Evolutionary conservation across 2,888 invertebrate species (phyloP), one percentile per base, ranked within the genome.

Genomic region (Pilophorus perplexus): DNA sequence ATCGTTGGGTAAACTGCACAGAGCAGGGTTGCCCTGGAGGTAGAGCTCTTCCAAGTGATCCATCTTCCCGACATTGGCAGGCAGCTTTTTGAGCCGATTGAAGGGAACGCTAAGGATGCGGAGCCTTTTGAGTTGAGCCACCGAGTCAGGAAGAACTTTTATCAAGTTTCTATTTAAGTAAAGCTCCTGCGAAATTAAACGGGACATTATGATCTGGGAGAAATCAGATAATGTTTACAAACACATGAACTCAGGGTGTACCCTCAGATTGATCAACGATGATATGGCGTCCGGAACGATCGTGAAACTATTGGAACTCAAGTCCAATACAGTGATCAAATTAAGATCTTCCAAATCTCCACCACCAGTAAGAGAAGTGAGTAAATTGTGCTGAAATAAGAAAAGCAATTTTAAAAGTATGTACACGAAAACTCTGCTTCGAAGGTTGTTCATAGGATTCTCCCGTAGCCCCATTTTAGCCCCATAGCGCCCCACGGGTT

Each of bases 131-230:
- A 91, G 78, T 68, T 79, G 78, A 72, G 85, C 82, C 74, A 92
- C 82, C 70, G 82, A 81, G 67, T 84, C 82, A 70, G 91, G 90
- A 75, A 93, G 78, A 73, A 78, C 78, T 75, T 83, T 84, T 67
- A 92, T 76, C 69, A 80, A 80, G 80, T 92, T 92, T 74, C 85
- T 80, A 75, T 86, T 86, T 70, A 89, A 73, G 78, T 89, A 84
- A 68, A 92, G 78, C 76, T 90, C 88, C 86, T 86, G 74, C 3
- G 77, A 75, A 38, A 64, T 6, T 33, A 33, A n/a, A n/a, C n/a
- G n/a, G n/a, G n/a, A n/a, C n/a, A n/a, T n/a, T n/a, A n/a, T 48
- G 48, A 16, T 48, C 6, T 48, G 6, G 42, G 5, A 42, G n/a
- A 42, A 16, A 12, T 14, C 14, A n/a, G 42, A 16, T 42, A 16